Percentiles rank a stretch among this genome's conserved stretches.
Evolutionary conservation across 1,140 invertebrate genomes (phyloP).

Genomic region (Medauroidea extradentata): DNA sequence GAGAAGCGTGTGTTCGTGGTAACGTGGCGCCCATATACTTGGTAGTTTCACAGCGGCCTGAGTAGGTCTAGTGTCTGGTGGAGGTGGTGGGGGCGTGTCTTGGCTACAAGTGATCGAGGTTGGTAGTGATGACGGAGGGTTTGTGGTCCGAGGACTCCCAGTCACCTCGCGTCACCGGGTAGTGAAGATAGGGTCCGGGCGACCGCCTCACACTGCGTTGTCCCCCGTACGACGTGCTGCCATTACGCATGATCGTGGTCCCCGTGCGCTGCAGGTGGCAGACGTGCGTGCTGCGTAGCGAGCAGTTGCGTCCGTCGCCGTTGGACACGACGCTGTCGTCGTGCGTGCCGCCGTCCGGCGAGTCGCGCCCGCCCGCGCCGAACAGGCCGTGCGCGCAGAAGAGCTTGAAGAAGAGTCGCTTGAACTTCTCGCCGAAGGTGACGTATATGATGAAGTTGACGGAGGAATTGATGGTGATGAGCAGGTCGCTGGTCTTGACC

Average conservation of each 20-base stretch:
- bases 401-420: slow-evolving; percentile 79
- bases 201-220: slow-evolving; percentile 8
- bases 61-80: no score
- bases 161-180: slow-evolving; percentile 43
- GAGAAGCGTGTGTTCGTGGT: no score
- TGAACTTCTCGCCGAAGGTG: slow-evolving; percentile 95
- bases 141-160: no score
- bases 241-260: slow-evolving; percentile 45
- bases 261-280: slow-evolving; percentile 54
- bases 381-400: slow-evolving; percentile 67
- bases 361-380: slow-evolving; percentile 50
- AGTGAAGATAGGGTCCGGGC: slow-evolving; percentile 56
- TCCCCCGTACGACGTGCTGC: neutral
- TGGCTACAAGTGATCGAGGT: no score
- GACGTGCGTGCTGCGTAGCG: slow-evolving; percentile 16
- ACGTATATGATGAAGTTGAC: slow-evolving; percentile 97
- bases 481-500: slow-evolving; percentile 83
- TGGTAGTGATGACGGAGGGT: no score
- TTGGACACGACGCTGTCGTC: slow-evolving; percentile 77
- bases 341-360: slow-evolving; percentile 65
- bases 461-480: slow-evolving; percentile 94
- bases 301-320: slow-evolving; percentile 52
- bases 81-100: no score
- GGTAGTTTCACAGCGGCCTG: no score
- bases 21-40: no score